Percentiles rank a stretch among this genome's conserved stretches.
phyloP scores from a whole-genome alignment of 2,113 vertebrate species.

The Herpailurus yagouaroundi region DNA sequence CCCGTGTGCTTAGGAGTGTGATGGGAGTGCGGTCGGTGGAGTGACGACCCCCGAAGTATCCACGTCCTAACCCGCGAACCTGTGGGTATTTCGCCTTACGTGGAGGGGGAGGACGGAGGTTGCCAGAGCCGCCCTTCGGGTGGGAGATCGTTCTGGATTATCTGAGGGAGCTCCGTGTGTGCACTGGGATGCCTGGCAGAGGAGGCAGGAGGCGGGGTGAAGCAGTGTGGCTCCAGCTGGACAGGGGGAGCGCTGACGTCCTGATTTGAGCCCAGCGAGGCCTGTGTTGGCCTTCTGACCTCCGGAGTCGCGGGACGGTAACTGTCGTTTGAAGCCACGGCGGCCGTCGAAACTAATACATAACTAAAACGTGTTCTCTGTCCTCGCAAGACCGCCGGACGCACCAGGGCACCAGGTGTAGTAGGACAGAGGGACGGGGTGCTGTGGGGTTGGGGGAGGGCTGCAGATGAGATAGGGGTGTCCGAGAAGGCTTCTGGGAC shows the following conservation, averaged over 20 bases:
- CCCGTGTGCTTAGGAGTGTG: neutral
- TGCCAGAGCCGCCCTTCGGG: too few species aligned
- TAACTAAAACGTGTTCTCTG: neutral
- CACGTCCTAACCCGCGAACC: accelerated
- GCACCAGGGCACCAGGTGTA: accelerated
- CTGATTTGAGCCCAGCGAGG: neutral
- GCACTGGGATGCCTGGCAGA: accelerated
- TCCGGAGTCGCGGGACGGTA: accelerated
- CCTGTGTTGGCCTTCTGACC: neutral
- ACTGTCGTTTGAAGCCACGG: neutral
- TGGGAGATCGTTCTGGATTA: neutral
- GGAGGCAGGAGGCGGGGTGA: neutral
- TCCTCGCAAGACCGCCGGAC: neutral
- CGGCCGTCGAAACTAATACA: accelerated
- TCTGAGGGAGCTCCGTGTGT: neutral
- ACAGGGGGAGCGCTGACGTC: too few species aligned
- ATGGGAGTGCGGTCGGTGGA: too few species aligned
- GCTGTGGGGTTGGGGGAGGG: accelerated
- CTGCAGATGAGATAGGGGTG: accelerated
- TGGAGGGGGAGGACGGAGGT: neutral
- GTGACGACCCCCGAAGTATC: accelerated
- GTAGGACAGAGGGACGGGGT: accelerated
- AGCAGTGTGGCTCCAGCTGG: accelerated
- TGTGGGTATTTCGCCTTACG: neutral
- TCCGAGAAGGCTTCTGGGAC: neutral